Conservation (phyloP, 1,140 invertebrate genomes). For the Chelonus insularis region DNA sequence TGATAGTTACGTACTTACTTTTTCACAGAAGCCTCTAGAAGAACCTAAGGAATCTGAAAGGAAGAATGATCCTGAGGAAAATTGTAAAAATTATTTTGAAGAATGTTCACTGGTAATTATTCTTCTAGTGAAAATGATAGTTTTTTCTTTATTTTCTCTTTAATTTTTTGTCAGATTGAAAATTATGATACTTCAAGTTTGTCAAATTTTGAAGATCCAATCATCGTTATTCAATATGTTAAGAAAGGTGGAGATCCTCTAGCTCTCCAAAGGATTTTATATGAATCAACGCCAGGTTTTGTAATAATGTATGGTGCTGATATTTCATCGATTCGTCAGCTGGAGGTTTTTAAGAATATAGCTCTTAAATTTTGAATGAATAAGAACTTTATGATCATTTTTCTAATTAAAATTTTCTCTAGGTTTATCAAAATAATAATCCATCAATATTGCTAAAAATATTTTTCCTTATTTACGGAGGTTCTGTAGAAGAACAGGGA, state of each 20-base stretch:
- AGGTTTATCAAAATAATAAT: constrained; percentile 72
- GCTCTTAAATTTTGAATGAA: too few relatives aligned
- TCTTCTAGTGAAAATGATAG: constrained; percentile 6
- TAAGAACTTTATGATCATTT: too few relatives aligned
- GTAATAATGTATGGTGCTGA: constrained; percentile 91
- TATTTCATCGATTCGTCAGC: constrained; percentile 81
- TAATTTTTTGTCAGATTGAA: constrained; percentile 60
- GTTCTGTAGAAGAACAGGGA: constrained; percentile 93
- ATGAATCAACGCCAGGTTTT: constrained; percentile 75
- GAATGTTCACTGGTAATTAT: constrained; percentile 66
- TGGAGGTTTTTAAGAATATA: constrained; percentile 73
- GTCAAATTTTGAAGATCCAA: constrained; percentile 60
- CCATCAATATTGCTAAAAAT: constrained; percentile 68
- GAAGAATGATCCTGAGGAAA: constrained; percentile 46
- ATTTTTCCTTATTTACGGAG: constrained; percentile 88
- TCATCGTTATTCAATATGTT: constrained; percentile 76
- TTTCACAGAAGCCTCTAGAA: constrained; percentile 62
- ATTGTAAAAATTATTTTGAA: constrained; percentile 63
- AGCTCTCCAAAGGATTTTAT: constrained; percentile 68
- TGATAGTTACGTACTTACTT: constrained; percentile 71
- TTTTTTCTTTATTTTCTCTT: constrained; percentile 24
- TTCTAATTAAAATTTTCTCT: constrained; percentile 2
- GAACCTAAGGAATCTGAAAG: constrained; percentile 43
- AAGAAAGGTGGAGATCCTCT: constrained; percentile 73
- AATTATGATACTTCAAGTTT: constrained; percentile 66